A percentile compares a stretch with the other conserved stretches of the same genome.
These are phyloP conservation scores for Habrosyne pyritoides DNA, from an alignment of 2,888 invertebrate species.

Conservation along the genomic window DNA sequence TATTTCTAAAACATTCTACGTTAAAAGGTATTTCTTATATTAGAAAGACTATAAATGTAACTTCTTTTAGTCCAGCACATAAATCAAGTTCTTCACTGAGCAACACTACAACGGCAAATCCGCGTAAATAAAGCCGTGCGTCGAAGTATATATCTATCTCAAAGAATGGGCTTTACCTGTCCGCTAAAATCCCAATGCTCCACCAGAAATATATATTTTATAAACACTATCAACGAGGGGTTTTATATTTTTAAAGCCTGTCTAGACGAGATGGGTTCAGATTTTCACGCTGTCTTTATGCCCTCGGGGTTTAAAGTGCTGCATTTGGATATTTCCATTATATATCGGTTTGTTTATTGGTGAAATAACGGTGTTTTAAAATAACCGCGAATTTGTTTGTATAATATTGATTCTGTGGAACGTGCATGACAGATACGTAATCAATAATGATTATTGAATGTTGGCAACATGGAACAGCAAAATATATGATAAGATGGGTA, in stretches of 20 bases:
- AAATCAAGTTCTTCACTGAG: neutral
- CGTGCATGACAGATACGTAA: too few species aligned
- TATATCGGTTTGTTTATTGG: neutral
- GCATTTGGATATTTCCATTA: neutral
- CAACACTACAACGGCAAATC: neutral
- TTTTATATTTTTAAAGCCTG: constrained; percentile 28
- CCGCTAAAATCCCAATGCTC: constrained; percentile 20
- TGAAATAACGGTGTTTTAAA: neutral
- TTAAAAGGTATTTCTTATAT: too few species aligned
- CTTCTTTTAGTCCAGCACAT: neutral
- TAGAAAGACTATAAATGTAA: too few species aligned
- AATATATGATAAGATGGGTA: too few species aligned
- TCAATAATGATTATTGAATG: too few species aligned
- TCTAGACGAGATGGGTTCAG: constrained; percentile 15
- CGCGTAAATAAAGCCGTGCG: neutral
- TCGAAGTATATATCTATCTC: neutral
- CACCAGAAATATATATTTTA: constrained; percentile 24
- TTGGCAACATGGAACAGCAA: too few species aligned
- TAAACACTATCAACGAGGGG: constrained; percentile 20
- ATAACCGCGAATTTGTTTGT: neutral
- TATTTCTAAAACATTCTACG: too few species aligned
- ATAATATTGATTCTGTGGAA: neutral
- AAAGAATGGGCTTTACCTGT: constrained; percentile 11
- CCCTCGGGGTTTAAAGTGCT: constrained; percentile 11
- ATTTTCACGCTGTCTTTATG: constrained; percentile 17